Conservation (phyloP, 1,140 invertebrate genomes). For the Bombus impatiens region DNA sequence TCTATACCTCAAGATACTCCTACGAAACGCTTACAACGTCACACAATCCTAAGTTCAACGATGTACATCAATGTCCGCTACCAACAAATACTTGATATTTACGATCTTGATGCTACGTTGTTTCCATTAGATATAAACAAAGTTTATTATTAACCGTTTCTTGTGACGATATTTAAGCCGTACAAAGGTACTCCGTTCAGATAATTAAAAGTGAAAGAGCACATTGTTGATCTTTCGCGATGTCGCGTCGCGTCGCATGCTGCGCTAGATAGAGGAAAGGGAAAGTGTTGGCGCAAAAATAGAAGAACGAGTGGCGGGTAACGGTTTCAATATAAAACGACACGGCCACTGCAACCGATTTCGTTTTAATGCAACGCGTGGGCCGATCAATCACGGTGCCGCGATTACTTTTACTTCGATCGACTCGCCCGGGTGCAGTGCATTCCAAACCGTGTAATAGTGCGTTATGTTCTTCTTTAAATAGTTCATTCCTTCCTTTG, state of each 20-base stretch:
- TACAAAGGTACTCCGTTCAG: not conserved
- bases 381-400: conserved; percentile 25
- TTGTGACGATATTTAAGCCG: not conserved
- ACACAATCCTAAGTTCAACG: not conserved
- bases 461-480: not conserved
- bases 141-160: not conserved
- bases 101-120: not conserved
- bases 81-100: not conserved
- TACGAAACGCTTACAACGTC: too few species aligned
- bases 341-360: conserved; percentile 35
- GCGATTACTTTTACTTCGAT: conserved; percentile 48
- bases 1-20: too few species aligned
- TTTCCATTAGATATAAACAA: not conserved
- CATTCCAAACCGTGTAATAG: not conserved
- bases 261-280: conserved; percentile 49
- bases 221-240: not conserved
- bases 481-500: too few species aligned
- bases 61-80: not conserved
- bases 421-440: not conserved
- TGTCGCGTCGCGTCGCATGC: conserved; percentile 7
- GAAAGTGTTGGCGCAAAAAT: conserved; percentile 57
- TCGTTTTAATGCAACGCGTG: conserved; percentile 51
- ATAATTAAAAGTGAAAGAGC: conserved; percentile 42
- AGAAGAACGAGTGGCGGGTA: conserved; percentile 47
- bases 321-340: conserved; percentile 53